Evolutionary conservation across 53 echinoderm and acorn worm species (phyloP).

Genomic region (Henricia sp.): DNA sequence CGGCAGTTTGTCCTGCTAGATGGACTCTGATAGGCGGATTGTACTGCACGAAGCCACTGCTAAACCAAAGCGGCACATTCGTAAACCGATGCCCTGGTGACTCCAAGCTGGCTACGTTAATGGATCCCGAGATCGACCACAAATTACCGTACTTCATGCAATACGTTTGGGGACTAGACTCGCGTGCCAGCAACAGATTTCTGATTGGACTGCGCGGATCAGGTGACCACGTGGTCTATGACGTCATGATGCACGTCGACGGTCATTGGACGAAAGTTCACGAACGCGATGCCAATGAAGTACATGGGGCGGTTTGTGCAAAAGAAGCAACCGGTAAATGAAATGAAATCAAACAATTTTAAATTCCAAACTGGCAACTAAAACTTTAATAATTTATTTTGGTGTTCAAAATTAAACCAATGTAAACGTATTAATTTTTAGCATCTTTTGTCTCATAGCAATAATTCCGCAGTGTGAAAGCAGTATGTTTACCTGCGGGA

Average conservation of each 20-base stretch:
- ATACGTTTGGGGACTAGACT: constrained; percentile 35
- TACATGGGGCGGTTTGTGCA: constrained; percentile 69
- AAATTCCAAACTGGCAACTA: background rate
- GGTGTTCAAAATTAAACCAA: no score
- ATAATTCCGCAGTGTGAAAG: constrained; percentile 16
- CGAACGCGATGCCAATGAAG: constrained; percentile 7
- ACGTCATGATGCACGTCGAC: constrained; percentile 33
- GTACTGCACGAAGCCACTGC: constrained; percentile 30
- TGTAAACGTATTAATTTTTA: no score
- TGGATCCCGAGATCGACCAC: background rate
- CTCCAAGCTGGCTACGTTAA: constrained; percentile 24
- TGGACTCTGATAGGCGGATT: constrained; percentile 28
- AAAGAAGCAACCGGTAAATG: constrained; percentile 38
- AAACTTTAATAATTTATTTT: no score
- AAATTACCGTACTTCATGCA: constrained; percentile 25
- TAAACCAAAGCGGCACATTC: constrained; percentile 17
- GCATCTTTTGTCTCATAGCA: no score
- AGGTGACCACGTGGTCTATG: constrained; percentile 25
- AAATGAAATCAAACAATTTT: background rate
- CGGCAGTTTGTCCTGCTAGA: background rate
- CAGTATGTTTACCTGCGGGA: constrained; percentile 73
- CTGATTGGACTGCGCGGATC: constrained; percentile 44
- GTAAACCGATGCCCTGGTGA: constrained; percentile 36
- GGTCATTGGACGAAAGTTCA: constrained; percentile 29
- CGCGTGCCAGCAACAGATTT: background rate